Percentiles rank a stretch among this genome's conserved stretches.
phyloP scores from a whole-genome alignment of 2,888 invertebrate genomes.

The Dendrolimus pini region DNA sequence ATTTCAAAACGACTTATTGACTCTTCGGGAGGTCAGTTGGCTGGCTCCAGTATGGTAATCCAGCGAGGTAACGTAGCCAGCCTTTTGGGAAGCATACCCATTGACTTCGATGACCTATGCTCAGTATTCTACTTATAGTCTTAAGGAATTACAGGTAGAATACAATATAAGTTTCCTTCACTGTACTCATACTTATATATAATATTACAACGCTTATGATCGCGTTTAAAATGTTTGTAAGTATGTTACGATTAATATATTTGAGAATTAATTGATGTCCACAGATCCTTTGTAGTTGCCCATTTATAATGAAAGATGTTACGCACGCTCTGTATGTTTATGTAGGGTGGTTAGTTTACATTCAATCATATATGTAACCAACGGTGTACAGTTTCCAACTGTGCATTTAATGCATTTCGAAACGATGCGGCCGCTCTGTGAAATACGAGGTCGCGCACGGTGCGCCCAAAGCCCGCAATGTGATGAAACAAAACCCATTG shows the following conservation, averaged over 20 bases:
- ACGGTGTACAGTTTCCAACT: slow-evolving; percentile 53
- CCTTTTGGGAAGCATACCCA: no score
- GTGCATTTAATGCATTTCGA: slow-evolving; percentile 76
- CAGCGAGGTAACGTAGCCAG: no score
- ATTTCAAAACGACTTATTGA: no score
- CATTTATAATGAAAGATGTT: background rate
- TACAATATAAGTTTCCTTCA: no score
- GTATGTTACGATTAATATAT: no score
- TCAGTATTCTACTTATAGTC: no score
- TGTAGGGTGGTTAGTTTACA: slow-evolving; percentile 41
- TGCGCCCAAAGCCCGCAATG: slow-evolving; percentile 58
- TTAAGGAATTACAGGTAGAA: no score
- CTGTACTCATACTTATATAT: no score
- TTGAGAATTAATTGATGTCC: background rate
- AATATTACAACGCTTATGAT: background rate
- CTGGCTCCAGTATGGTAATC: no score
- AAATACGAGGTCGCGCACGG: slow-evolving; percentile 66
- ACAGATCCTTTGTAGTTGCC: background rate
- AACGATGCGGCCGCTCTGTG: slow-evolving; percentile 69
- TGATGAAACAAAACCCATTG: slow-evolving; percentile 72
- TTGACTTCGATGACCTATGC: no score
- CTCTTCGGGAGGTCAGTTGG: no score
- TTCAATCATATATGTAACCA: slow-evolving; percentile 39
- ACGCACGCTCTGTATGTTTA: slow-evolving; percentile 19
- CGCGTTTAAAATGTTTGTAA: background rate